Base-by-base conservation (phyloP, 2,888 invertebrate genomes). In the Euplexia lucipara region DNA sequence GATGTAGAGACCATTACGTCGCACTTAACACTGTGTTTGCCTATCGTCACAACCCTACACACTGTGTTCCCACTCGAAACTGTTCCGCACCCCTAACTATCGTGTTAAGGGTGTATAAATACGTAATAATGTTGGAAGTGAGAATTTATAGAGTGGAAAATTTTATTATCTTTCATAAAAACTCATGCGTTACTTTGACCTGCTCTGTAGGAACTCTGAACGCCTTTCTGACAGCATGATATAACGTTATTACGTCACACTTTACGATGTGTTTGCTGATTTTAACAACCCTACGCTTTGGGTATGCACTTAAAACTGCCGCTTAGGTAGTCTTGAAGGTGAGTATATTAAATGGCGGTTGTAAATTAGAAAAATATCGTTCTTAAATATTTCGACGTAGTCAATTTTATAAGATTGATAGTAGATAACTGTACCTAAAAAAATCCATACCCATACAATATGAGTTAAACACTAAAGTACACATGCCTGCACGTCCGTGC, bases 11-110 rank as follows among this genome's bases (percentile, higher is more conserved):
- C 86, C 83, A 88, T 90, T 88, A 91, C 67, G 79, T 63, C 78
- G 67, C 83, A 86, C 90, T 90, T 88, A 88, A 87, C 87, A 86
- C 84, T 81, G 79, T 88, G 87, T 90, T 86, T 84, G 83, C 80
- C 78, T 83, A 86, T 86, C 81, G 80, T 83, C 59, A 66, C 35
- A 39, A 49, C 66, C 69, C 44, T 53, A 32, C 12, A 49, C 51
- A 51, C 16, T 56, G 56, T 62, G 47, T 49, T 54, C 35, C 41
- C 51, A 61, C 68, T 75, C 7, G 49, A 66, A 58, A 61, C 59
- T 45, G 41, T 66, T 45, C 37, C 56, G 35, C 48, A 41, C 32
- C 56, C 42, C 42, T 52, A 12, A 53, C 57, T 57, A 18, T 35
- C 16, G n/a, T 37, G 39, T 35, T 37, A 34, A 39, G 12, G 30